These are phyloP conservation scores for Notarius quadriscutis DNA, from an alignment of 2,113 vertebrate genomes.

Conservation along the genomic window DNA sequence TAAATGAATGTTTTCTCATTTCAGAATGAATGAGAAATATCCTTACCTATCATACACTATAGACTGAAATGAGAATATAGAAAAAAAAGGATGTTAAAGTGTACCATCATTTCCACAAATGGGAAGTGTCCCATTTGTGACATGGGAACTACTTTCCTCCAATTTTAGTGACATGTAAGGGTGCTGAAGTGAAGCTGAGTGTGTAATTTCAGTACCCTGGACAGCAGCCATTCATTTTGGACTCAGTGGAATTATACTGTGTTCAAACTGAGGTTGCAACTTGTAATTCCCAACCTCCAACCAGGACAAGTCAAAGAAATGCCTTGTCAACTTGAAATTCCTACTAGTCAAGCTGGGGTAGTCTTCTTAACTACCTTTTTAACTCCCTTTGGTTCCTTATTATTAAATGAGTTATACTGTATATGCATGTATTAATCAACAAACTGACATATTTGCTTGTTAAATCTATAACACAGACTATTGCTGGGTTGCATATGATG, in stretches of 20 bases:
- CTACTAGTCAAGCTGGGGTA: neutral
- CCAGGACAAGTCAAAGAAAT: neutral
- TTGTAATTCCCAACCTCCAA: neutral
- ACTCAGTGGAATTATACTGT: neutral
- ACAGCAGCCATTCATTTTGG: neutral
- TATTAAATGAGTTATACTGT: neutral
- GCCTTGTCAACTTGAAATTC: neutral
- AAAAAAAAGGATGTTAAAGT: neutral
- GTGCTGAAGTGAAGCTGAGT: neutral
- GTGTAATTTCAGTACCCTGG: conserved; percentile 22
- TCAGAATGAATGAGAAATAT: conserved; percentile 19
- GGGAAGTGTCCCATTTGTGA: neutral
- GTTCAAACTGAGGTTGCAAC: neutral
- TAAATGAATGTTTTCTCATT: neutral
- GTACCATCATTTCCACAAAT: neutral
- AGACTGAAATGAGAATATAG: neutral
- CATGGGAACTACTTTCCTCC: neutral
- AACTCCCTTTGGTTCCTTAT: neutral
- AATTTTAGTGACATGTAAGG: neutral
- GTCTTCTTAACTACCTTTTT: neutral
- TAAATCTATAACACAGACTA: too few relatives aligned
- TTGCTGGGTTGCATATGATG: too few relatives aligned
- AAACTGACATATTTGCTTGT: neutral
- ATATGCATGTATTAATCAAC: neutral
- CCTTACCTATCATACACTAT: neutral